These are phyloP conservation scores for Epizoanthus scotinus DNA, from an alignment of 92 coral and sea anemone species.

Conservation along the genomic window DNA sequence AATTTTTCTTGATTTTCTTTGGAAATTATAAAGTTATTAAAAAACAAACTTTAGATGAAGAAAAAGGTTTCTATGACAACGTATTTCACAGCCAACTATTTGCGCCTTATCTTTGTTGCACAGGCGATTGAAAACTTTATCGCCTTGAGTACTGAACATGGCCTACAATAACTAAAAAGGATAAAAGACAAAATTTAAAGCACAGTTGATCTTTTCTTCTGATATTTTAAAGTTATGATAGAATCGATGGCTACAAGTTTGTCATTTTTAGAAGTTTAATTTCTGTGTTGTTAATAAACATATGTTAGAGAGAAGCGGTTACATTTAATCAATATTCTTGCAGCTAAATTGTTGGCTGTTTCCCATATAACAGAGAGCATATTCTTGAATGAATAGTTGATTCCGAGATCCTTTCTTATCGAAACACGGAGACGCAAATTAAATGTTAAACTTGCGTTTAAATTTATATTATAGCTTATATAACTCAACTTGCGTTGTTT, in stretches of 20 bases:
- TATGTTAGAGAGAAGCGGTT: no score
- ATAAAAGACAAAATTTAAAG: no score
- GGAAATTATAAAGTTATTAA: background rate
- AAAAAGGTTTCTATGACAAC: conserved; percentile 25
- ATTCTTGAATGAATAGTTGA: background rate
- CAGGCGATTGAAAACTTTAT: background rate
- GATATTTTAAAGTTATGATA: background rate
- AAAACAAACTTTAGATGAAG: background rate
- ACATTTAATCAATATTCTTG: no score
- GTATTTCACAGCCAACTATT: conserved; percentile 17
- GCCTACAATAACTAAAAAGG: no score
- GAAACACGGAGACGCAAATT: background rate
- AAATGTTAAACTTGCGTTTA: background rate
- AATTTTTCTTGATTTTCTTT: background rate
- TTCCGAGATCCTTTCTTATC: background rate
- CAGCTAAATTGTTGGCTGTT: background rate
- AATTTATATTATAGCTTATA: background rate
- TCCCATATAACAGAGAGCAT: background rate
- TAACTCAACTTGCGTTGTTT: background rate
- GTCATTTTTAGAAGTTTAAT: no score
- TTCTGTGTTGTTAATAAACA: no score
- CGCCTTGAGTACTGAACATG: background rate
- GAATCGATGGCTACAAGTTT: no score
- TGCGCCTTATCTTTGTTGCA: background rate
- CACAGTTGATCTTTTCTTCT: background rate